A percentile compares a stretch with the other conserved stretches of the same genome.
Evolutionary conservation across 1,140 invertebrate species (phyloP).

Genomic region (Drosophila ananassae): DNA sequence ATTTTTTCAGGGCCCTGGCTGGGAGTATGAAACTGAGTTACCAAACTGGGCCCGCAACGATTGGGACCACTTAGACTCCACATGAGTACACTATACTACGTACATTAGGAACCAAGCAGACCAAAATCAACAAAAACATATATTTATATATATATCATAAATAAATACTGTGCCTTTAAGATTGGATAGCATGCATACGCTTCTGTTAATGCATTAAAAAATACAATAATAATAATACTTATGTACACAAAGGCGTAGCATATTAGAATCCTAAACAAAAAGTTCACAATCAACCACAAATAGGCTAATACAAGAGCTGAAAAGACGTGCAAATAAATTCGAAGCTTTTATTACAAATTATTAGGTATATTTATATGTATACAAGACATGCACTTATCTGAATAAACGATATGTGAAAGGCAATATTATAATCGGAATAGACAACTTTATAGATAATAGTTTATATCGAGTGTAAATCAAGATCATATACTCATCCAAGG

Average conservation of each 20-base stretch:
- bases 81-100: constrained; percentile 36
- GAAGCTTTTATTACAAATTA: constrained; percentile 52
- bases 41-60: constrained; percentile 94
- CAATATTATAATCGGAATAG: constrained; percentile 47
- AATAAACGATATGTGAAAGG: constrained; percentile 43
- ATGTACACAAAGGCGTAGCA: constrained; percentile 34
- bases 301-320: constrained; percentile 54
- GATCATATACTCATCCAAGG: constrained; percentile 29
- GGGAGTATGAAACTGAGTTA: constrained; percentile 94
- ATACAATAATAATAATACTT: constrained; percentile 31
- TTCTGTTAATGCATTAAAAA: constrained; percentile 27
- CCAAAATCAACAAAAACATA: constrained; percentile 41
- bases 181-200: constrained; percentile 47
- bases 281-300: constrained; percentile 45
- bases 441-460: constrained; percentile 49
- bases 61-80: constrained; percentile 86
- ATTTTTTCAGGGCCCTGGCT: constrained; percentile 90
- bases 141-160: constrained; percentile 45
- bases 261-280: constrained; percentile 28
- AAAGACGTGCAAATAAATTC: constrained; percentile 62
- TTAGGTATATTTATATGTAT: constrained; percentile 52
- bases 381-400: constrained; percentile 51
- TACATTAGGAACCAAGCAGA: constrained; percentile 43
- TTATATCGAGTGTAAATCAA: constrained; percentile 47
- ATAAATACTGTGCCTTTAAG: constrained; percentile 54